Evolutionary conservation across 2,113 vertebrate species (phyloP).

Genomic region (Megaleporinus macrocephalus): DNA sequence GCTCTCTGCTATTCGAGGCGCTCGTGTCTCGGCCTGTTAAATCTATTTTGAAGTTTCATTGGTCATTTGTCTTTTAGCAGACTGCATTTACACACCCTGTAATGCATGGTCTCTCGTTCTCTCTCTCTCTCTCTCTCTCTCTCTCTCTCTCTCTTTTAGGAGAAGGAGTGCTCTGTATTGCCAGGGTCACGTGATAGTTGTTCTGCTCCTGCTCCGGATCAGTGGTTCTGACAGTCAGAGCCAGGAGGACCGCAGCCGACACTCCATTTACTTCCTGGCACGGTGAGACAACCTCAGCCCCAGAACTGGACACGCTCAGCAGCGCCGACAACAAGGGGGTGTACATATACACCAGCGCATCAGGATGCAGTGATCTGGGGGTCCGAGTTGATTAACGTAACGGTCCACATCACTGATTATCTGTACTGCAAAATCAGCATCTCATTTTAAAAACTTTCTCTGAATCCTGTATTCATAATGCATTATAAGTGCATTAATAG

Average conservation of each 20-base stretch:
- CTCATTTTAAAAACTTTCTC: no score
- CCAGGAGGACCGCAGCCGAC: background rate
- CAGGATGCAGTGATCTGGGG: no score
- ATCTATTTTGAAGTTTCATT: constrained; percentile 44
- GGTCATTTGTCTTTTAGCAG: constrained; percentile 23
- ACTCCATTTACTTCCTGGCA: background rate
- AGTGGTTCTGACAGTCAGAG: constrained; percentile 11
- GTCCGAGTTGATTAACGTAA: no score
- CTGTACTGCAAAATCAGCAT: no score
- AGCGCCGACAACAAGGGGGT: no score
- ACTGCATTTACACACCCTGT: constrained; percentile 36
- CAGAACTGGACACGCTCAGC: background rate
- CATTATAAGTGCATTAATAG: no score
- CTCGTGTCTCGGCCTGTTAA: background rate
- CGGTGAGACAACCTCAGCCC: background rate
- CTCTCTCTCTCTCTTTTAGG: background rate
- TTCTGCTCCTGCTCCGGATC: background rate
- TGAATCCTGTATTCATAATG: no score
- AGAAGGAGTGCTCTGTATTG: constrained; percentile 60
- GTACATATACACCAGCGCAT: no score
- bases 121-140: background rate
- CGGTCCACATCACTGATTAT: no score
- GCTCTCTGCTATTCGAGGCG: background rate
- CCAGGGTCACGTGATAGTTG: constrained; percentile 16
- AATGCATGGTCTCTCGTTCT: constrained; percentile 37